Percentiles rank a stretch among this genome's conserved stretches.
These are phyloP conservation scores for Falco cherrug DNA, from an alignment of 2,797 vertebrate genomes.

Conservation along the genomic window DNA sequence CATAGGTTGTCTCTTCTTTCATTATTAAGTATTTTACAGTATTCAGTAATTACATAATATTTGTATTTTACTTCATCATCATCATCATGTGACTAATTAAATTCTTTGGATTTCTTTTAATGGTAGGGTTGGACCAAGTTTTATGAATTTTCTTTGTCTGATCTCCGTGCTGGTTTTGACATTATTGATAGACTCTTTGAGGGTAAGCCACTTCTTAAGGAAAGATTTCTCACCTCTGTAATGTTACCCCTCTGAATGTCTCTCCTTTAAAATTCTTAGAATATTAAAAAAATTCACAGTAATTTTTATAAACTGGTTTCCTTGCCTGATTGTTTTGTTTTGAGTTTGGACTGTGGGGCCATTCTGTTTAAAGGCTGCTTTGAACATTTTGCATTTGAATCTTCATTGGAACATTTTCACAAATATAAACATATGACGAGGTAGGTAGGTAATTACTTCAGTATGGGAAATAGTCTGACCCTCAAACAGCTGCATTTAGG, in stretches of 20 bases:
- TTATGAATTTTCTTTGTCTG: slow-evolving; percentile 96
- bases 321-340: background rate
- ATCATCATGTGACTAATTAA: background rate
- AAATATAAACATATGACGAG: background rate
- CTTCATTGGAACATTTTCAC: background rate
- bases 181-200: slow-evolving; percentile 94
- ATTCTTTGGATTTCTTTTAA: slow-evolving; percentile 34
- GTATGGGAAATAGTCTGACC: background rate
- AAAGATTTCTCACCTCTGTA: background rate
- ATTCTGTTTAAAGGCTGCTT: background rate
- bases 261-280: background rate
- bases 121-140: slow-evolving; percentile 96
- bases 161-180: slow-evolving; percentile 93
- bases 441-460: background rate
- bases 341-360: background rate
- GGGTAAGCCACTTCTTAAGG: slow-evolving; percentile 78
- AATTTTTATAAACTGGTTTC: background rate
- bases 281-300: background rate
- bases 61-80: background rate
- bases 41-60: background rate
- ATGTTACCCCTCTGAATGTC: background rate
- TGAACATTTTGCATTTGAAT: background rate
- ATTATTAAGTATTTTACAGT: background rate
- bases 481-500: background rate
- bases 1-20: background rate